A percentile compares a stretch with the other conserved stretches of the same genome.
Evolutionary conservation across 1,140 invertebrate genomes (phyloP).

Genomic region (Belonocnema kinseyi): DNA sequence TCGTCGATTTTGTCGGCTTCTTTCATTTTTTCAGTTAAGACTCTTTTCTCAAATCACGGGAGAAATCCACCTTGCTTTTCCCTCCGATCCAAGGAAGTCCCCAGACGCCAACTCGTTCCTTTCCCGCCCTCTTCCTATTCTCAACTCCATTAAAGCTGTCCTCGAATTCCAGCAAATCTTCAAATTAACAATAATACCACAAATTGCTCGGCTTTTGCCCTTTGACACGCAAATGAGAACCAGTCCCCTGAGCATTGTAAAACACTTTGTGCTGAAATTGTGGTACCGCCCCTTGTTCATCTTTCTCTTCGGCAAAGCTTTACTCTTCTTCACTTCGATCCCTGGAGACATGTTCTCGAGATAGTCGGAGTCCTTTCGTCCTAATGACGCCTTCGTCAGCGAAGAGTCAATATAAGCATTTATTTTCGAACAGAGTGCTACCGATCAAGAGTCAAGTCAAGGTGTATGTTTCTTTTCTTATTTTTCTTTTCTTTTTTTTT

Average conservation of each 20-base stretch:
- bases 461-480: not conserved
- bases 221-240: constrained; percentile 46
- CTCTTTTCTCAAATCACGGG: too few species aligned
- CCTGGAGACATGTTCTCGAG: constrained; percentile 4
- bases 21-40: too few species aligned
- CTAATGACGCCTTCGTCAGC: not conserved
- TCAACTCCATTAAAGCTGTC: constrained; percentile 34
- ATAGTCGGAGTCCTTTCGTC: not conserved
- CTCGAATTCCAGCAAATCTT: constrained; percentile 53
- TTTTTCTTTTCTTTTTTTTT: not conserved
- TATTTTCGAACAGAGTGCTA: not conserved
- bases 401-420: not conserved
- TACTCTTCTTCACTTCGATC: constrained; percentile 3
- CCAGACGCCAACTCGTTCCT: constrained; percentile 59
- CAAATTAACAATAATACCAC: constrained; percentile 65
- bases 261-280: constrained; percentile 39
- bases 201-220: constrained; percentile 57
- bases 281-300: constrained; percentile 35
- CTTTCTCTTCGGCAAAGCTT: not conserved
- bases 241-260: constrained; percentile 54
- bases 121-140: constrained; percentile 52
- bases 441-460: not conserved
- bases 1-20: too few species aligned
- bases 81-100: constrained; percentile 42
- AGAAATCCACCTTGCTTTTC: constrained; percentile 36